Conservation (phyloP, 2,113 vertebrate genomes). For the Mus pahari region DNA sequence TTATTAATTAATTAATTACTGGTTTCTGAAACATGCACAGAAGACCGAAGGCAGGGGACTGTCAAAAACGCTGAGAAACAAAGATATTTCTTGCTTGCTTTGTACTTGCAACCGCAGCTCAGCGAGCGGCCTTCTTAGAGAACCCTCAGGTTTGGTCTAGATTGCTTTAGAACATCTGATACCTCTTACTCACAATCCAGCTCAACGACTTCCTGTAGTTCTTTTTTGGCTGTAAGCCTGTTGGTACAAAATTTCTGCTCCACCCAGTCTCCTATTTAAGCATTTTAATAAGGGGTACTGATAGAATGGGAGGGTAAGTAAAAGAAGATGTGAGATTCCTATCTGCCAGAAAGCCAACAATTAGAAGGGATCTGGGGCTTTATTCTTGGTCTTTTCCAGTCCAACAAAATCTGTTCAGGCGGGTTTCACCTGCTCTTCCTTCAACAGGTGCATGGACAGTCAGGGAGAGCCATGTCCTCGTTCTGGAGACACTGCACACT, state of each 20-base stretch:
- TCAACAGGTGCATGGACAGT: neutral
- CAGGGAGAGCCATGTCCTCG: neutral
- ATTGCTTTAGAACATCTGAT: neutral
- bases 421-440: neutral
- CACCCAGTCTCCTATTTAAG: neutral
- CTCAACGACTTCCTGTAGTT: neutral
- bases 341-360: neutral
- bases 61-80: neutral
- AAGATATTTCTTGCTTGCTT: neutral
- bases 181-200: neutral
- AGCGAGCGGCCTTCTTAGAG: neutral
- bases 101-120: neutral
- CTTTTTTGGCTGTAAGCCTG: neutral
- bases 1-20: neutral
- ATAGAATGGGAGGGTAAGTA: neutral
- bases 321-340: neutral
- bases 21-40: neutral
- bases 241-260: neutral
- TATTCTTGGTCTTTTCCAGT: neutral
- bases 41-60: neutral
- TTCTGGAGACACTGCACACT: neutral
- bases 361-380: neutral
- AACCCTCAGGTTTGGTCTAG: neutral
- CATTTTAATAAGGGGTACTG: neutral
- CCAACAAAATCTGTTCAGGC: neutral